A percentile compares a stretch with the other conserved stretches of the same genome.
These are phyloP conservation scores for Mugil cephalus DNA, from an alignment of 2,113 vertebrate species.

Conservation along the genomic window DNA sequence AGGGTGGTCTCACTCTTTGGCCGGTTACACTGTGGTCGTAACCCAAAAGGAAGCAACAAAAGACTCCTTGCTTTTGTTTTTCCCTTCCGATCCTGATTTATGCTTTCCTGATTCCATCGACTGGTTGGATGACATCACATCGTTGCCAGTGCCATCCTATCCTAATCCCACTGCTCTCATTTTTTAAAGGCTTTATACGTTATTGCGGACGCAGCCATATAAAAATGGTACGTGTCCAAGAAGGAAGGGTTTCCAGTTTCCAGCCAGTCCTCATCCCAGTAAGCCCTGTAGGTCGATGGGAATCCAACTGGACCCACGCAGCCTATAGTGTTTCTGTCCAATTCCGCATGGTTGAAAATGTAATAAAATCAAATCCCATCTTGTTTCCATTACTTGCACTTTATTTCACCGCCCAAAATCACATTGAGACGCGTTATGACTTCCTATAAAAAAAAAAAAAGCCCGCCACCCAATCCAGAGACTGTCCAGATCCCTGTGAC, in stretches of 20 bases:
- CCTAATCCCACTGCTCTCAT: background rate
- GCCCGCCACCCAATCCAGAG: background rate
- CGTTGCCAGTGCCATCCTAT: no score
- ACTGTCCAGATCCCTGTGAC: background rate
- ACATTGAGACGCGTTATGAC: slow-evolving; percentile 10
- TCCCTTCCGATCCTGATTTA: background rate
- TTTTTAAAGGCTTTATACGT: background rate
- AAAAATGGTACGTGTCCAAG: background rate
- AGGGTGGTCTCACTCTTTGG: no score
- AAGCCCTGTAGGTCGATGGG: background rate
- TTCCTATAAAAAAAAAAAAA: slow-evolving; percentile 9
- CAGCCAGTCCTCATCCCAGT: background rate
- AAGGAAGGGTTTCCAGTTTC: background rate
- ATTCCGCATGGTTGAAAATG: background rate
- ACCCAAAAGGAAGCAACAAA: no score
- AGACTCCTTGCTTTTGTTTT: no score
- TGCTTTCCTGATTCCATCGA: no score
- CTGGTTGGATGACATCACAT: background rate
- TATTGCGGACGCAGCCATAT: background rate
- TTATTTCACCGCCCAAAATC: background rate
- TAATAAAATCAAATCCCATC: background rate
- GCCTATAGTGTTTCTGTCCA: slow-evolving; percentile 1
- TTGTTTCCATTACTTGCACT: slow-evolving; percentile 13
- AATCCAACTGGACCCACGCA: background rate
- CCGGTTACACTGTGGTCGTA: no score